Percentiles rank a stretch among this genome's conserved stretches.
Evolutionary conservation across 2,113 vertebrate genomes (phyloP).

Genomic region (Benitochromis conjunctus): DNA sequence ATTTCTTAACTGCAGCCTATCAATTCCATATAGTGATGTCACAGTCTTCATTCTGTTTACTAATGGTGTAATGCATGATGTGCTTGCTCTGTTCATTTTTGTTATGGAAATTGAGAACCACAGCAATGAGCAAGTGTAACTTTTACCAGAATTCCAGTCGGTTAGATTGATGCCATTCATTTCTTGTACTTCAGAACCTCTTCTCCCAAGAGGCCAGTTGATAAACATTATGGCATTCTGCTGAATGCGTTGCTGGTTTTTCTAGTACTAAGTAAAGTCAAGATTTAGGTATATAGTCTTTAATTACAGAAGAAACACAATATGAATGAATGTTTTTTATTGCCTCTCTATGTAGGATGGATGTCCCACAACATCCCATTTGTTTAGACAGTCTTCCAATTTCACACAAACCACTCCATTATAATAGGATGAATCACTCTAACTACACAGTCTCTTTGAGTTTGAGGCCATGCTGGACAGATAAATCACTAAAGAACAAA

Average conservation of each 20-base stretch:
- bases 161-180: constrained; percentile 17
- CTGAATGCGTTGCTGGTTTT: neutral
- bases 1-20: neutral
- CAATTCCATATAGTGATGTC: neutral
- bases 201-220: neutral
- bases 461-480: neutral
- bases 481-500: neutral
- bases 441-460: neutral
- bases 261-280: neutral
- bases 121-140: neutral
- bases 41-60: neutral
- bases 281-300: neutral
- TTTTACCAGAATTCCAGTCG: neutral
- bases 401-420: neutral
- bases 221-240: neutral
- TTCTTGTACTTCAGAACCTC: neutral
- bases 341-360: rapidly evolving
- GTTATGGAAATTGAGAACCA: neutral
- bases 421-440: neutral
- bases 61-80: constrained; percentile 15
- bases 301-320: neutral
- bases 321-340: neutral
- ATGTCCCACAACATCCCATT: neutral
- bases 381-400: neutral
- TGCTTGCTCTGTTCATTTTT: constrained; percentile 7